phyloP scores from a whole-genome alignment of 2,888 invertebrate genomes.

The Caenorhabditis uteleia region DNA sequence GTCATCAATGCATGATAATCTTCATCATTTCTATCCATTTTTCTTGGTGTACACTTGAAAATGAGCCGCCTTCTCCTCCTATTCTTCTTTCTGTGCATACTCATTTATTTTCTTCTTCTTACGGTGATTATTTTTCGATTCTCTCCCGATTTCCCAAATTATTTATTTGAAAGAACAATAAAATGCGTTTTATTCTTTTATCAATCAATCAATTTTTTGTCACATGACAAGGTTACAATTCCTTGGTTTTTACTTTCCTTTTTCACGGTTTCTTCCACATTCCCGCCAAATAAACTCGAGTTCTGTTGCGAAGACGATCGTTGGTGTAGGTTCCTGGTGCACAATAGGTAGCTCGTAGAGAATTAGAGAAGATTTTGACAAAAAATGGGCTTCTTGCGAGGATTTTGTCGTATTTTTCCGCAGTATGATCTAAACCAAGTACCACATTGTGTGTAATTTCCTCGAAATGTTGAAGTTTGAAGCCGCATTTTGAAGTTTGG shows the following conservation, averaged over 20 bases:
- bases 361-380: constrained; percentile 46
- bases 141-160: too few species aligned
- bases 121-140: too few species aligned
- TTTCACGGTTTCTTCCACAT: constrained; percentile 38
- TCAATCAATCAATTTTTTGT: constrained; percentile 40
- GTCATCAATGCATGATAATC: constrained; percentile 86
- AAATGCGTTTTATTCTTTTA: not conserved
- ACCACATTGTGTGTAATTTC: constrained; percentile 51
- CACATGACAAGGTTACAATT: constrained; percentile 1
- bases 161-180: too few species aligned
- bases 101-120: constrained; percentile 25
- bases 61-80: not conserved
- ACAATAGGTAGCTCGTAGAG: constrained; percentile 56
- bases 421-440: constrained; percentile 44
- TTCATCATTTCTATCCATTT: constrained; percentile 14
- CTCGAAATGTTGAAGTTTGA: constrained; percentile 34
- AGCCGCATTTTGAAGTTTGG: constrained; percentile 28
- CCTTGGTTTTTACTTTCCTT: not conserved
- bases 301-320: constrained; percentile 27
- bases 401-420: constrained; percentile 50
- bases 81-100: not conserved
- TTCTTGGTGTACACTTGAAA: not conserved
- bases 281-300: constrained; percentile 39
- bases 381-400: constrained; percentile 53
- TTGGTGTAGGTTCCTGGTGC: constrained; percentile 61